Conservation (phyloP, 1,140 invertebrate species). For the Colletes latitarsis region DNA sequence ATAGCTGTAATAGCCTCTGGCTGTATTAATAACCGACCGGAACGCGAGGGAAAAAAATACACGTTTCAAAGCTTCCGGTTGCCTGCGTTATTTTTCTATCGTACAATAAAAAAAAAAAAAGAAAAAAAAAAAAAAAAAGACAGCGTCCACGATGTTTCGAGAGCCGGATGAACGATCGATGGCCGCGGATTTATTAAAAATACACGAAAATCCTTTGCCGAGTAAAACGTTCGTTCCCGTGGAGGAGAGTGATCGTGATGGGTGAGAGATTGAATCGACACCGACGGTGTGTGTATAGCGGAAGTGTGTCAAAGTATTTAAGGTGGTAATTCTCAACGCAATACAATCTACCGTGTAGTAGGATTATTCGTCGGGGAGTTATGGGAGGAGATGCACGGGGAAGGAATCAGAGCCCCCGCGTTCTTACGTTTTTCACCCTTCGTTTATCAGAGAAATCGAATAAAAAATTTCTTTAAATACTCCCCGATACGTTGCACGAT, state of each 20-base stretch:
- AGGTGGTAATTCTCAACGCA: constrained; percentile 67
- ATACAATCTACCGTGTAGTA: constrained; percentile 63
- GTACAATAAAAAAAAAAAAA: not conserved
- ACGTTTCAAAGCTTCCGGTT: constrained; percentile 31
- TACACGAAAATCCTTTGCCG: constrained; percentile 18
- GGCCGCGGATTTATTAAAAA: constrained; percentile 8
- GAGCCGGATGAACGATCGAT: not conserved
- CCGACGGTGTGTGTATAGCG: not conserved
- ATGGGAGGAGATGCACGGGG: constrained; percentile 34
- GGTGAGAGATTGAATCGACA: not conserved
- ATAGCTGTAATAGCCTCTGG: constrained; percentile 39
- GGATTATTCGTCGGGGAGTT: constrained; percentile 52
- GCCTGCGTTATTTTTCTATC: constrained; percentile 41
- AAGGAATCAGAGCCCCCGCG: not conserved
- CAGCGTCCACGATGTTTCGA: constrained; percentile 22
- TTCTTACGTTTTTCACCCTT: no score
- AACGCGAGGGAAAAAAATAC: not conserved
- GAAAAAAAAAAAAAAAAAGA: not conserved
- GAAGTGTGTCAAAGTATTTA: constrained; percentile 38
- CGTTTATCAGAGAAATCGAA: no score
- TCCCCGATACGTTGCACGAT: no score
- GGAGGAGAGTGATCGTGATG: not conserved
- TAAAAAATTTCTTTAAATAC: no score
- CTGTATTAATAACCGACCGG: constrained; percentile 36
- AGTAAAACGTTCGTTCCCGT: constrained; percentile 12